Evolutionary conservation across 2,113 vertebrate species (phyloP).

Genomic region (Boulengeromyrus knoepffleri): DNA sequence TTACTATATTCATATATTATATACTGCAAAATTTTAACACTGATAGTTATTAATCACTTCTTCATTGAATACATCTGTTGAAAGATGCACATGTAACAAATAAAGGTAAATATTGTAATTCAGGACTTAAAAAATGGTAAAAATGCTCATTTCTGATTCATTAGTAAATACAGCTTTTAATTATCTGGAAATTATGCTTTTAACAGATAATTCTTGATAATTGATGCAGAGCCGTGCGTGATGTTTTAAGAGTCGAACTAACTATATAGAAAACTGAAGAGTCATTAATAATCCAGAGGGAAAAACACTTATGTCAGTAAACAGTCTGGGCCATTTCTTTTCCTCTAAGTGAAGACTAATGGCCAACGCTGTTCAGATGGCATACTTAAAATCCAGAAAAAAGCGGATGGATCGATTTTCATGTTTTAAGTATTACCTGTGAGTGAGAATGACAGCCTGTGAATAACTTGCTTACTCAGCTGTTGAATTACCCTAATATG

Average conservation of each 20-base stretch:
- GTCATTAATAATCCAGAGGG: background rate
- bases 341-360: background rate
- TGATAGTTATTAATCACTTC: background rate
- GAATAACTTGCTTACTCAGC: background rate
- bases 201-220: background rate
- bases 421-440: background rate
- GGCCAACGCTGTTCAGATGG: background rate
- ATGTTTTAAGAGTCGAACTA: background rate
- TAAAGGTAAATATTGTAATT: background rate
- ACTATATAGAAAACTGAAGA: background rate
- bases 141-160: background rate
- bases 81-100: background rate
- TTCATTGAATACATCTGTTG: background rate
- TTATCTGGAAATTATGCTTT: background rate
- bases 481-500: background rate
- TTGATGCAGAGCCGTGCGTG: background rate
- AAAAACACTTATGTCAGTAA: background rate
- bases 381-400: background rate
- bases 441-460: background rate
- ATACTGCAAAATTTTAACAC: background rate
- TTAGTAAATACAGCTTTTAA: background rate
- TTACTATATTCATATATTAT: too few species aligned
- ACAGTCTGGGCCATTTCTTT: background rate
- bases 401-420: background rate
- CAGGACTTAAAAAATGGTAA: background rate